Percentiles rank a stretch among this genome's conserved stretches.
Evolutionary conservation across 2,797 vertebrate genomes (phyloP).

Genomic region (Rhynchonycteris naso): DNA sequence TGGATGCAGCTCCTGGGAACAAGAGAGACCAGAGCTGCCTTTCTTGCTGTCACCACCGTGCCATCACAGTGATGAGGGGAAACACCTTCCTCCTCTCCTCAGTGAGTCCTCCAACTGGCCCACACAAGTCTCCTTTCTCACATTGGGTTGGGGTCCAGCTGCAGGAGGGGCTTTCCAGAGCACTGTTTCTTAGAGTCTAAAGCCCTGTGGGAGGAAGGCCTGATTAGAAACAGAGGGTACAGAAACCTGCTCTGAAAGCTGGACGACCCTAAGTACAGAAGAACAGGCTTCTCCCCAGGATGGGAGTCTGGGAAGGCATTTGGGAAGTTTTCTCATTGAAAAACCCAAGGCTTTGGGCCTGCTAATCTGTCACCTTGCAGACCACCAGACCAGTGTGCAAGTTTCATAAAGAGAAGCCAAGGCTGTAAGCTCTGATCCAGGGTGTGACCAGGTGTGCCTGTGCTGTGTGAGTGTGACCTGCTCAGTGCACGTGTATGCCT

Average conservation of each 20-base stretch:
- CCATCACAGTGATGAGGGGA: background rate
- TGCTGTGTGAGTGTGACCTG: background rate
- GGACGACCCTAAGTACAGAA: slow-evolving; percentile 30
- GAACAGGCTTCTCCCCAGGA: slow-evolving; percentile 77
- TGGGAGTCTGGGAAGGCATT: slow-evolving; percentile 90
- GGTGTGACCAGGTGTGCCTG: background rate
- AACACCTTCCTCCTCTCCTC: background rate
- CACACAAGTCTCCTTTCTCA: background rate
- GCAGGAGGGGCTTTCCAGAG: background rate
- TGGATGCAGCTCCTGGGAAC: background rate
- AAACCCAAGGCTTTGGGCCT: slow-evolving; percentile 79
- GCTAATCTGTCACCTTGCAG: slow-evolving; percentile 80
- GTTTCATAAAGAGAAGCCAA: background rate
- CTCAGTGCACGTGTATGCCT: background rate
- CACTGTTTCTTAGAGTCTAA: background rate
- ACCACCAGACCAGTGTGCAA: background rate
- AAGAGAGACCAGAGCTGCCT: background rate
- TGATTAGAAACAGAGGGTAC: background rate
- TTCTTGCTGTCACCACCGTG: background rate
- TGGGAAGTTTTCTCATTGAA: slow-evolving; percentile 76
- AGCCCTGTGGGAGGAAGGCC: background rate
- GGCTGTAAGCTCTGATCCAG: background rate
- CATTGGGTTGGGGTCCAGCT: background rate
- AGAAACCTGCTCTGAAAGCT: slow-evolving; percentile 30
- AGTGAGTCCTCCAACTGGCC: background rate